Conservation (phyloP, 2,113 vertebrate species). For the Nannospalax galili region DNA sequence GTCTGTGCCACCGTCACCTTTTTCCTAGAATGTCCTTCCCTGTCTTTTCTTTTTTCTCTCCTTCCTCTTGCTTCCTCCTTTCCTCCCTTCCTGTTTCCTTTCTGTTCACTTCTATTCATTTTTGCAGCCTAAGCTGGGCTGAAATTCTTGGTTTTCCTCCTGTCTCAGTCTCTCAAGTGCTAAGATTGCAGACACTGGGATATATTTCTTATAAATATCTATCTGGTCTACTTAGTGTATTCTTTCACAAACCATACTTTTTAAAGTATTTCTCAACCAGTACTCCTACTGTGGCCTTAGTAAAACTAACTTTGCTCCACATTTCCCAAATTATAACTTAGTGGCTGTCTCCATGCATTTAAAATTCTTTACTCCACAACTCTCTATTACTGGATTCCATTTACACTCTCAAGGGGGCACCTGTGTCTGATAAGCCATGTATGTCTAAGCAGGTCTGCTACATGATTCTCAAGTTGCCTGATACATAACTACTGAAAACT, state of each 20-base stretch:
- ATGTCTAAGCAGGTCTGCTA: neutral
- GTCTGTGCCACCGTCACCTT: too few species aligned
- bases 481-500: neutral
- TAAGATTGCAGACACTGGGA: neutral
- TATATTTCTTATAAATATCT: neutral
- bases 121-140: too few species aligned
- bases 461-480: neutral
- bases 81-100: too few species aligned
- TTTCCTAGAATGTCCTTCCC: too few species aligned
- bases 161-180: neutral
- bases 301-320: neutral
- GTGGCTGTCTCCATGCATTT: neutral
- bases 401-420: neutral
- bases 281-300: neutral
- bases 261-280: neutral
- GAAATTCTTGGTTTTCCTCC: neutral
- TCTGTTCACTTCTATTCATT: too few species aligned
- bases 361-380: neutral
- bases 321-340: neutral
- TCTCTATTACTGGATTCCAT: neutral
- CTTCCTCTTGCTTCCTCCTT: too few species aligned
- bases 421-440: neutral
- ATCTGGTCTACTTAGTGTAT: neutral
- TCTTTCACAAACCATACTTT: too few species aligned
- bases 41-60: too few species aligned